Conservation (phyloP, 1,140 invertebrate species). For the Zaprionus inermis region DNA sequence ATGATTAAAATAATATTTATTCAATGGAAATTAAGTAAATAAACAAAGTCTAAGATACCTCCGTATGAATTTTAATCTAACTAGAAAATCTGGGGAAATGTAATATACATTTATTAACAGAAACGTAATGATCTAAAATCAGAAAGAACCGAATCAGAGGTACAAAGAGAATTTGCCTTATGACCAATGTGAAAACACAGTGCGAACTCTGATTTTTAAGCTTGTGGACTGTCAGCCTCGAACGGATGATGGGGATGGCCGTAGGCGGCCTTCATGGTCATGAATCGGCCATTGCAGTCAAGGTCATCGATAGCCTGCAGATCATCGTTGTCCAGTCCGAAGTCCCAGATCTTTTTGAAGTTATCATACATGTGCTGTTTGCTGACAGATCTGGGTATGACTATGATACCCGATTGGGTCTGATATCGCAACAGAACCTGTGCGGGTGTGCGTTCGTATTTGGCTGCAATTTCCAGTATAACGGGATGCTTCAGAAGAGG, state of each 20-base stretch:
- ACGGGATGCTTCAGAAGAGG: slow-evolving; percentile 64
- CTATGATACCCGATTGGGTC: slow-evolving; percentile 87
- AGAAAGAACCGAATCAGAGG: not conserved
- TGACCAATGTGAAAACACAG: not conserved
- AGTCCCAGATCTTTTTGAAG: slow-evolving; percentile 89
- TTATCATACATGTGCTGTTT: slow-evolving; percentile 89
- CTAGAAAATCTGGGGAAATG: not conserved
- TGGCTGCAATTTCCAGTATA: slow-evolving; percentile 87
- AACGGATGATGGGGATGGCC: slow-evolving; percentile 75
- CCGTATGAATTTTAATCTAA: not conserved
- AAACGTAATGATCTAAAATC: not conserved
- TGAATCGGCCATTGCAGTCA: slow-evolving; percentile 84
- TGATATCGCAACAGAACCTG: slow-evolving; percentile 89
- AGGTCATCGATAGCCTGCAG: slow-evolving; percentile 86
- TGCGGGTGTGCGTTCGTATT: slow-evolving; percentile 88
- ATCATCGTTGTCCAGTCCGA: slow-evolving; percentile 87
- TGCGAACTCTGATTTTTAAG: not conserved
- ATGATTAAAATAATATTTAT: not conserved
- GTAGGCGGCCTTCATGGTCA: slow-evolving; percentile 74
- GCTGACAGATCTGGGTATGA: slow-evolving; percentile 91
- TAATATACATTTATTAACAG: slow-evolving; percentile 3
- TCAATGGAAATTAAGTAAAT: not conserved
- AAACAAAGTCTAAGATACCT: too few species aligned
- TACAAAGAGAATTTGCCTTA: slow-evolving; percentile 4
- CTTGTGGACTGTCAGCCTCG: slow-evolving; percentile 7